phyloP scores from a whole-genome alignment of 2,888 invertebrate genomes.

The Chorisops tibialis region DNA sequence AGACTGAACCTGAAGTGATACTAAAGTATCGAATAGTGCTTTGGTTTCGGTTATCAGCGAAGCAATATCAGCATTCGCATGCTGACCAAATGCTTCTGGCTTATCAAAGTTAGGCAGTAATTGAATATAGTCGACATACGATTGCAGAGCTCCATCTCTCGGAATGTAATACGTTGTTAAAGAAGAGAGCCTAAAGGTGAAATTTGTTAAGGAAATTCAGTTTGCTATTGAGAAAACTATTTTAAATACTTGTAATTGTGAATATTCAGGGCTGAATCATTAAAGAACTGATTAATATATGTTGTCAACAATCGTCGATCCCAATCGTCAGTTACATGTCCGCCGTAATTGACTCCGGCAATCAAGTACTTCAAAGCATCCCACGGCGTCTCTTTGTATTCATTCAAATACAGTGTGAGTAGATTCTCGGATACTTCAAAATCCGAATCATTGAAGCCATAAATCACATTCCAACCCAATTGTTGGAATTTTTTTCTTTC shows the following conservation, averaged over 20 bases:
- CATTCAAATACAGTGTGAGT: constrained; percentile 78
- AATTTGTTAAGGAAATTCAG: neutral
- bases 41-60: constrained; percentile 78
- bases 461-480: constrained; percentile 85
- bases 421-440: constrained; percentile 86
- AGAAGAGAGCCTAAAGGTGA: constrained; percentile 63
- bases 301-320: constrained; percentile 71
- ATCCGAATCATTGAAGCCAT: constrained; percentile 88
- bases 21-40: constrained; percentile 71
- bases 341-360: constrained; percentile 86
- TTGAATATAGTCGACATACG: constrained; percentile 76
- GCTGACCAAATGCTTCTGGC: constrained; percentile 87
- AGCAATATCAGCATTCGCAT: constrained; percentile 85
- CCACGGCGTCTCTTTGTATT: constrained; percentile 87
- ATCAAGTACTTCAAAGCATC: constrained; percentile 85
- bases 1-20: constrained; percentile 71
- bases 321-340: constrained; percentile 75
- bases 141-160: constrained; percentile 73
- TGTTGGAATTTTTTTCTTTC: constrained; percentile 84
- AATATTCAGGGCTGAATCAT: constrained; percentile 63
- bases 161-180: constrained; percentile 79
- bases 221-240: constrained; percentile 33
- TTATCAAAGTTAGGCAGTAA: constrained; percentile 74
- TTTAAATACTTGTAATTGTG: constrained; percentile 34
- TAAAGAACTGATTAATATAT: constrained; percentile 81